Conservation (phyloP, 2,797 vertebrate species). For the Epinephelus malabaricus region DNA sequence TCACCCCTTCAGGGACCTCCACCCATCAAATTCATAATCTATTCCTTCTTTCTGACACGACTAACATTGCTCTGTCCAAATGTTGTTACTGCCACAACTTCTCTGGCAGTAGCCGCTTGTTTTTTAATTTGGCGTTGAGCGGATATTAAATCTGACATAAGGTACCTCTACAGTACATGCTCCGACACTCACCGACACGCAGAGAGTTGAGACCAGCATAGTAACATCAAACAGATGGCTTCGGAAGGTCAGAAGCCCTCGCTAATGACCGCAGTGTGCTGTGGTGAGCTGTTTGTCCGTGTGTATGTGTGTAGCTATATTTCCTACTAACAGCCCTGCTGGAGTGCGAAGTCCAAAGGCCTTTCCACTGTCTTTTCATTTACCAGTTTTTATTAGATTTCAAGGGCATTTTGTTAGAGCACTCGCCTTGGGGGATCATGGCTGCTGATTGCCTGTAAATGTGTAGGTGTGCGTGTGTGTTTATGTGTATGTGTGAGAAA, state of each 20-base stretch:
- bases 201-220: slow-evolving; percentile 55
- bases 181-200: slow-evolving; percentile 60
- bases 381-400: slow-evolving; percentile 77
- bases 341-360: slow-evolving; percentile 67
- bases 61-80: neutral
- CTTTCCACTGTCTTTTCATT: slow-evolving; percentile 75
- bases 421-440: slow-evolving; percentile 49
- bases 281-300: slow-evolving; percentile 40
- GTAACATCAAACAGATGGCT: slow-evolving; percentile 79
- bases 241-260: slow-evolving; percentile 75
- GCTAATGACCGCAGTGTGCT: slow-evolving; percentile 65
- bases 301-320: slow-evolving; percentile 51
- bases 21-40: slow-evolving; percentile 26
- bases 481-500: slow-evolving; percentile 1
- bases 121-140: slow-evolving; percentile 53
- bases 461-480: slow-evolving; percentile 12
- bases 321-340: slow-evolving; percentile 61
- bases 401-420: slow-evolving; percentile 73
- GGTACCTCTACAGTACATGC: slow-evolving; percentile 62
- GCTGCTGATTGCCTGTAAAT: slow-evolving; percentile 58
- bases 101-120: slow-evolving; percentile 26
- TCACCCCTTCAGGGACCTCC: slow-evolving; percentile 34
- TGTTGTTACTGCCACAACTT: slow-evolving; percentile 25
- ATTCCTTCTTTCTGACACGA: neutral
- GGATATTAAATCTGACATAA: slow-evolving; percentile 65